These are phyloP conservation scores for Eristalinus sepulchralis DNA, from an alignment of 2,888 invertebrate genomes.

Conservation along the genomic window DNA sequence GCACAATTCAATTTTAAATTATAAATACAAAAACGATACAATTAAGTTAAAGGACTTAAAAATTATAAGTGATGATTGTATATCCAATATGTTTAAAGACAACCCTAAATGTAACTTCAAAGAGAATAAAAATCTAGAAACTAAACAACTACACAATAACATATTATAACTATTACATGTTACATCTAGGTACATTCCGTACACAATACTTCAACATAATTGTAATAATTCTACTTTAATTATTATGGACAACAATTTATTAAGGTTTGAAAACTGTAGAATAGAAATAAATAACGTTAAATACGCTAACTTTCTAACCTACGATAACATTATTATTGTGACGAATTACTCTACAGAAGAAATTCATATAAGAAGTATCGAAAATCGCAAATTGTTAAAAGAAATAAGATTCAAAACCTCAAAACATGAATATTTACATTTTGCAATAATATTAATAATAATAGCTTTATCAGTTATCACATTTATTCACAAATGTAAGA, in stretches of 20 bases:
- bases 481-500: neutral
- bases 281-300: conserved; percentile 18
- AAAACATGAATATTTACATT: neutral
- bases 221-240: conserved; percentile 25
- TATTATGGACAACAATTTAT: conserved; percentile 16
- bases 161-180: too few relatives aligned
- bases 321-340: conserved; percentile 25
- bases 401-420: conserved; percentile 1
- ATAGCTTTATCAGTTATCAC: neutral
- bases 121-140: conserved; percentile 9
- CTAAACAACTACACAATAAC: conserved; percentile 13
- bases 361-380: too few relatives aligned
- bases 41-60: conserved; percentile 13
- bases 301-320: conserved; percentile 30
- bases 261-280: conserved; percentile 37
- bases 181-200: conserved; percentile 15
- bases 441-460: neutral
- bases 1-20: conserved; percentile 20
- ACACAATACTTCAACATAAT: conserved; percentile 16
- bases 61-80: conserved; percentile 28
- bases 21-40: neutral
- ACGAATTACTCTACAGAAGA: too few relatives aligned
- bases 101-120: conserved; percentile 19
- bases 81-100: conserved; percentile 8
- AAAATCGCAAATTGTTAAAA: conserved; percentile 20